Percentiles rank a stretch among this genome's conserved stretches.
phyloP scores from a whole-genome alignment of 2,888 invertebrate genomes.

The Aquatica leii region DNA sequence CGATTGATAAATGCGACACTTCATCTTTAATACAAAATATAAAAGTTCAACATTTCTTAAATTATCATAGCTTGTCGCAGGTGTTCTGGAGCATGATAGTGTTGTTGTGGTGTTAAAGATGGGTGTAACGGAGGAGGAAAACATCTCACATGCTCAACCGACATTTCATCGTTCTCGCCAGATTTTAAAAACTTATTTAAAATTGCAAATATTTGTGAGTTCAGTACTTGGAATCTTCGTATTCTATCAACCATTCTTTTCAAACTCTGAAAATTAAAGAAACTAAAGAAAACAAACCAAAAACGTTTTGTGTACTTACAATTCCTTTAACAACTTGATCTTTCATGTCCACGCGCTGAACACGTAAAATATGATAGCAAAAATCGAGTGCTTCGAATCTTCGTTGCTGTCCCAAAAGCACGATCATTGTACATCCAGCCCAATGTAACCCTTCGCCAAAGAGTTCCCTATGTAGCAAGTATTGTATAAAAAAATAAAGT shows the following conservation, averaged over 20 bases:
- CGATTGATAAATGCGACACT: no score
- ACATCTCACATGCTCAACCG: constrained; percentile 96
- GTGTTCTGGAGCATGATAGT: constrained; percentile 69
- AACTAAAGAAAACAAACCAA: no score
- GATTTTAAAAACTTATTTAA: constrained; percentile 93
- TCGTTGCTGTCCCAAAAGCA: constrained; percentile 92
- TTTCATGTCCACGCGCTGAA: constrained; percentile 95
- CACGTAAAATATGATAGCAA: constrained; percentile 96
- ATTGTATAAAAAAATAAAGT: constrained; percentile 10
- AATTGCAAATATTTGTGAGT: constrained; percentile 97
- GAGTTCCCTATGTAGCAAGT: constrained; percentile 81
- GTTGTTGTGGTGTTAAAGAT: constrained; percentile 65
- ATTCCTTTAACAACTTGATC: constrained; percentile 95
- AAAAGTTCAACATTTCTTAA: constrained; percentile 7
- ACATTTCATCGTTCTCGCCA: constrained; percentile 81
- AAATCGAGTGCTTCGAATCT: constrained; percentile 98
- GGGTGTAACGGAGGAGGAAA: constrained; percentile 95
- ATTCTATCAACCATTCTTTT: constrained; percentile 98
- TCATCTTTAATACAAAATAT: no score
- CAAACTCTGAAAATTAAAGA: constrained; percentile 72
- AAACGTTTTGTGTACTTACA: no score
- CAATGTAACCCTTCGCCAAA: constrained; percentile 99
- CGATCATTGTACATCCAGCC: constrained; percentile 98
- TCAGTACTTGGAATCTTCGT: constrained; percentile 95
- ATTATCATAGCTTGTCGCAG: constrained; percentile 57